A percentile compares a stretch with the other conserved stretches of the same genome.
These are phyloP conservation scores for Lepidurus arcticus DNA, from an alignment of 1,140 invertebrate genomes.

Conservation along the genomic window DNA sequence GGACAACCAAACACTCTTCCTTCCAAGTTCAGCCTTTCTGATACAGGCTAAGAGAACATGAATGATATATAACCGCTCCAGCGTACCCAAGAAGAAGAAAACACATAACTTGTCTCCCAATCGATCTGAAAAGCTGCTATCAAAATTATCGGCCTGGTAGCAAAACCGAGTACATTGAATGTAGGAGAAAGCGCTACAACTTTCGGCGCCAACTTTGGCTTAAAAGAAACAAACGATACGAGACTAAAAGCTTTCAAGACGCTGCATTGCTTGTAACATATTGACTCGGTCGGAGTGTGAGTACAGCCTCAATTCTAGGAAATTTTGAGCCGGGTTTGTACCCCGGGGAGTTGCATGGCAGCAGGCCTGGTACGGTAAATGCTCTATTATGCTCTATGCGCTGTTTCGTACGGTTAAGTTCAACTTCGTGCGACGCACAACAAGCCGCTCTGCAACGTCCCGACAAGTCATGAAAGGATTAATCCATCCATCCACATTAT, in stretches of 20 bases:
- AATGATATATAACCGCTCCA: background rate
- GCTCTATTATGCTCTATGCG: background rate
- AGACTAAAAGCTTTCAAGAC: background rate
- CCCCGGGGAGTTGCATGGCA: background rate
- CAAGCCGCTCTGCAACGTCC: too few species aligned
- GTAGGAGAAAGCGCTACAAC: background rate
- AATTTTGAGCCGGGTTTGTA: background rate
- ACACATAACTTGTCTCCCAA: background rate
- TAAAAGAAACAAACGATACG: background rate
- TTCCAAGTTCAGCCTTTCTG: background rate
- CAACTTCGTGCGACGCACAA: background rate
- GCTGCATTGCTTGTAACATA: background rate
- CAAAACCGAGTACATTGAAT: background rate
- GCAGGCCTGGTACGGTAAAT: background rate
- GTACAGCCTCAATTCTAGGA: conserved; percentile 7
- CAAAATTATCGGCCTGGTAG: background rate
- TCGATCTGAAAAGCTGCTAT: conserved; percentile 18
- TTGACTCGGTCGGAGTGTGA: background rate
- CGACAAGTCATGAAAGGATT: too few species aligned
- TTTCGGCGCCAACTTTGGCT: background rate
- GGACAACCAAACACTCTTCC: background rate
- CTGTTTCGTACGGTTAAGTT: background rate
- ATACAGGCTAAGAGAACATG: background rate
- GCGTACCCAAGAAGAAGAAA: background rate
- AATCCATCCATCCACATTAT: too few species aligned